Base-by-base conservation (phyloP, 2,113 vertebrate species). In the Oxyruncus cristatus region DNA sequence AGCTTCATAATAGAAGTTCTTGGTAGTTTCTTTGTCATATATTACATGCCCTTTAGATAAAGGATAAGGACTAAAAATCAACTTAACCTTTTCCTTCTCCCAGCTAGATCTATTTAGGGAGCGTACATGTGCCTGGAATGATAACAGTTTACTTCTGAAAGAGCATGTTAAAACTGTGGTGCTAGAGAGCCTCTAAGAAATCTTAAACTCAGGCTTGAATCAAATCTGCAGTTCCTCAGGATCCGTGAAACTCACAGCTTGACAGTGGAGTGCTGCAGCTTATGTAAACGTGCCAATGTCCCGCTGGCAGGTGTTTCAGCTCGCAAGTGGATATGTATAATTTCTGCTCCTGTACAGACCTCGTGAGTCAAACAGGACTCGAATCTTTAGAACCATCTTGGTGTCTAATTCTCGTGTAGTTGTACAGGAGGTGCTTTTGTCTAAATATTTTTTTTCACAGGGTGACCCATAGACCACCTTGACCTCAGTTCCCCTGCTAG, bases 61-160 rank as follows among this genome's bases (percentile, higher is more conserved):
- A 94, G 46, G 33, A 14, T 80, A 68, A 90, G 55, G 71, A 28
- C 55, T 96, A 89, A 94, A 96, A 89, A 67, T 53, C 70, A 85
- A 41, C 12, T 4, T 76, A 67, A 89, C 90, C 85, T 92, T 95
- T 95, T 91, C 70, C 12, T 95, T 50, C 24, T 75, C 44, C n/a
- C 8, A 24, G 85, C 74, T 61, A 63, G 37, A 76, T 89, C 56
- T 89, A 13, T 92, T 94, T 70, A 79, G 41, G 66, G 50, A 95
- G 46, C 1, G 0, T 75, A 47, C 5, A 0, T 76, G 84, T 88
- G 66, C 62, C 52, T 89, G 77, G 53, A 82, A 76, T 89, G 53
- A 85, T 78, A 97, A 85, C 52, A 71, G n/a, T 85, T 85, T 84
- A 42, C 49, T 89, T 95, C 58, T 85, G 71, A 28, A 91, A 71